Evolutionary conservation across 1,140 invertebrate genomes (phyloP).

Genomic region (Drosophila orosa): DNA sequence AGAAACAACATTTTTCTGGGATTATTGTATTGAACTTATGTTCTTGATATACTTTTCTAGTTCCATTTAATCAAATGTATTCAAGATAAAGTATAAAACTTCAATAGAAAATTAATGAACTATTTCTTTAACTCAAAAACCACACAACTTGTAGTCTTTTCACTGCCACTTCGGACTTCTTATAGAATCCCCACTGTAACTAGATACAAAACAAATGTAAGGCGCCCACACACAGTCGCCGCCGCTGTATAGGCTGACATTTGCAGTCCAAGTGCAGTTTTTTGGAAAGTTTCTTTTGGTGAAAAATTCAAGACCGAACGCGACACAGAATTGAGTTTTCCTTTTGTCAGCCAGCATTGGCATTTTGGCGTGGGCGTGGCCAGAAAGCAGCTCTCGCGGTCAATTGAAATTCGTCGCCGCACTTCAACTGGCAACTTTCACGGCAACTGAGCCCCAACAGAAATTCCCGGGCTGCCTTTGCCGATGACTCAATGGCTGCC

Average conservation of each 20-base stretch:
- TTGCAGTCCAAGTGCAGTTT: conserved; percentile 46
- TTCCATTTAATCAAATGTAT: no score
- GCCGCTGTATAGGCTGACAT: conserved; percentile 24
- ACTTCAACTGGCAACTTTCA: conserved; percentile 51
- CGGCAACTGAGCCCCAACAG: conserved; percentile 25
- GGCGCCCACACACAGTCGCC: conserved; percentile 33
- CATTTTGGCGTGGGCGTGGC: conserved; percentile 58
- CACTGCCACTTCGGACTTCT: not conserved
- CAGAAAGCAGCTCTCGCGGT: conserved; percentile 41
- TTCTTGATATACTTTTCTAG: no score
- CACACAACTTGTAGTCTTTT: not conserved
- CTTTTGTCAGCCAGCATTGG: conserved; percentile 38
- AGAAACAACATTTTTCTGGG: no score
- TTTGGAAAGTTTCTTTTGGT: conserved; percentile 40
- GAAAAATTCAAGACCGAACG: conserved; percentile 42
- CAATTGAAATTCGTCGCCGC: conserved; percentile 61
- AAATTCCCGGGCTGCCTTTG: conserved; percentile 13
- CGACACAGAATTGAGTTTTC: conserved; percentile 50
- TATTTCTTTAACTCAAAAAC: no score
- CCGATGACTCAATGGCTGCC: conserved; percentile 43
- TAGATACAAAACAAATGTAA: conserved; percentile 57
- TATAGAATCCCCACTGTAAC: not conserved
- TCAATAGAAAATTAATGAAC: not conserved
- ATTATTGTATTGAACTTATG: no score
- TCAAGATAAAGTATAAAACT: no score